Evolutionary conservation across 2,797 vertebrate species (phyloP).

Genomic region (Urosaurus nigricauda): DNA sequence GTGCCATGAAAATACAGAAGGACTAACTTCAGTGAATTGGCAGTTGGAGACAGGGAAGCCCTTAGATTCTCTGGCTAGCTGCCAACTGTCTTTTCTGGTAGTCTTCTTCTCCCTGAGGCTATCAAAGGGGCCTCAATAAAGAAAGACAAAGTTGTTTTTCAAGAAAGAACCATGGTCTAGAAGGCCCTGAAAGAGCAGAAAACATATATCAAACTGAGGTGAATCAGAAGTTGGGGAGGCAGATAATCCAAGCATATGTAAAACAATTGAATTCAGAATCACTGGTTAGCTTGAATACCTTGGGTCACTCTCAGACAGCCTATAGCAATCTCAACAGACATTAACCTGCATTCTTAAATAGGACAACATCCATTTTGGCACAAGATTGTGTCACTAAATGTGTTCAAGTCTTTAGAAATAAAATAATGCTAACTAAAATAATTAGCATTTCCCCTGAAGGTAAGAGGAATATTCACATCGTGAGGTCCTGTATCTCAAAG

Average conservation of each 20-base stretch:
- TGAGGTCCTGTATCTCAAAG: conserved; percentile 39
- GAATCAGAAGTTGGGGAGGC: neutral
- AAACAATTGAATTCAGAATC: conserved; percentile 5
- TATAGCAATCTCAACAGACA: neutral
- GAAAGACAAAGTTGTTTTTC: too few species aligned
- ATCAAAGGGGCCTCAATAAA: neutral
- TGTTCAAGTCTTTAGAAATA: conserved; percentile 36
- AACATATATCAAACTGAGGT: neutral
- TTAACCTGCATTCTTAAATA: neutral
- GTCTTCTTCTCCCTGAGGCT: too few species aligned
- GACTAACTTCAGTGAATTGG: neutral
- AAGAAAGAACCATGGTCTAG: neutral
- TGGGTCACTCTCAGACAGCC: neutral
- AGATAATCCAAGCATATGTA: neutral
- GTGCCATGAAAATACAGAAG: neutral
- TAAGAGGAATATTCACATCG: conserved; percentile 27
- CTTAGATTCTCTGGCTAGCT: neutral
- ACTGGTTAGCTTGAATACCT: neutral
- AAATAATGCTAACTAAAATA: neutral
- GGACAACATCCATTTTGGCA: conserved; percentile 23
- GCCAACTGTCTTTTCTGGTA: neutral
- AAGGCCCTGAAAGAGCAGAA: neutral
- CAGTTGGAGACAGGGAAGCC: too few species aligned
- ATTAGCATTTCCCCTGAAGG: neutral
- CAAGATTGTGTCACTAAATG: conserved; percentile 42